Conservation (phyloP, 1,140 invertebrate genomes). For the Ceratina japonica region DNA sequence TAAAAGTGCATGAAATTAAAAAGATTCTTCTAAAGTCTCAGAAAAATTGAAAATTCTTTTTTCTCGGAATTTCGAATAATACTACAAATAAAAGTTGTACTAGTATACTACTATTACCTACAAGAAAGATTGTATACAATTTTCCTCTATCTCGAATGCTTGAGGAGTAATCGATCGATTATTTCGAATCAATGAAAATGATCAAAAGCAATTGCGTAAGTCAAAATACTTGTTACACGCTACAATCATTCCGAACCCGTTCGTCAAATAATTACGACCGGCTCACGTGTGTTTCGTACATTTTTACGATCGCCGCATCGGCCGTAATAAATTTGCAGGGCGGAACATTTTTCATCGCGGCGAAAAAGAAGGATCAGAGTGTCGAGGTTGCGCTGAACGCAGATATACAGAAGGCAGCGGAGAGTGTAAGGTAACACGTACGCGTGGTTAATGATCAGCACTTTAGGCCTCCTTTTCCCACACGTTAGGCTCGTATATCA, state of each 20-base stretch:
- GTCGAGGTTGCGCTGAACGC: conserved; percentile 2
- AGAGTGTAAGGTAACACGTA: conserved; percentile 10
- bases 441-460: conserved; percentile 49
- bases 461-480: conserved; percentile 6
- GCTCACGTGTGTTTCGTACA: background rate
- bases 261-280: background rate
- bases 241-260: background rate
- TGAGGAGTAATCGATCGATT: too few relatives aligned
- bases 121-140: too few relatives aligned
- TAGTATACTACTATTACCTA: too few relatives aligned
- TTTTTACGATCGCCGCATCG: background rate
- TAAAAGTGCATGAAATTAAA: too few relatives aligned
- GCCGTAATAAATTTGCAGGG: background rate
- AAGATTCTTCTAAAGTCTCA: too few relatives aligned
- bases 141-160: too few relatives aligned
- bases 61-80: too few relatives aligned
- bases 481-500: conserved; percentile 64
- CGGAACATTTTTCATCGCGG: background rate
- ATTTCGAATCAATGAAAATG: too few relatives aligned
- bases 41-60: too few relatives aligned
- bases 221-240: background rate
- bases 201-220: background rate
- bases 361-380: background rate
- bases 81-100: too few relatives aligned
- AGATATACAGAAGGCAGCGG: background rate